Base-by-base conservation (phyloP, 2,113 vertebrate genomes). In the Tylochromis polylepis region DNA sequence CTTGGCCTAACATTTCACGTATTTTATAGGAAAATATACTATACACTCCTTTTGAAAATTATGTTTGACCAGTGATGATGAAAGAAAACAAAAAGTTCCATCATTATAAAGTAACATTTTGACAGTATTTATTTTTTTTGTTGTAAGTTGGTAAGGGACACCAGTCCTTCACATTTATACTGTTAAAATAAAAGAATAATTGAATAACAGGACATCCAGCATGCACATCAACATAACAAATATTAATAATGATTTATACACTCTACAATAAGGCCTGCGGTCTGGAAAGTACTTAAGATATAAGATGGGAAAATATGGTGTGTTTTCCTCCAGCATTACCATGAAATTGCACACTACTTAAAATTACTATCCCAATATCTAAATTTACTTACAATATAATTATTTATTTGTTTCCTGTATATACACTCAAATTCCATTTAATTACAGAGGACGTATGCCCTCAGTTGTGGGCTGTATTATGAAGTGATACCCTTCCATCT, bases 331-430 rank as follows among this genome's bases (percentile, higher is more conserved):
- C 62, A 0, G 34, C 62, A 38, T 67, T 67, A 67, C 62, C 62
- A 67, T 67, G 34, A 67, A 67, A 67, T 67, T 67, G 62, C 62
- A 67, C 62, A 67, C 34, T 67, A 38, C 34, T 38, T 67, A 38
- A 67, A 67, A 67, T 67, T 38, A 67, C 62, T 20, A 67, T 38
- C 11, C 62, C 34, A 67, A 67, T 67, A 67, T 67, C 62, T 67
- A 67, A 67, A 67, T 67, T 67, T 67, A 67, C 34, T 38, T 67
- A 67, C 62, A 67, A 67, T 67, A 38, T 67, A 67, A 67, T 67
- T 67, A 67, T 67, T 67, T 67, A 67, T 67, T 67, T 67, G 62
- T 67, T 67, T 67, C 62, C 62, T 67, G 62, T 67, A 67, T 3
- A 38, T 67, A 67, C 1, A 67, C 62, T 67, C 34, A 67, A 67